Evolutionary conservation across 1,140 invertebrate genomes (phyloP).

Genomic region (Stenopsyche tienmushanensis): DNA sequence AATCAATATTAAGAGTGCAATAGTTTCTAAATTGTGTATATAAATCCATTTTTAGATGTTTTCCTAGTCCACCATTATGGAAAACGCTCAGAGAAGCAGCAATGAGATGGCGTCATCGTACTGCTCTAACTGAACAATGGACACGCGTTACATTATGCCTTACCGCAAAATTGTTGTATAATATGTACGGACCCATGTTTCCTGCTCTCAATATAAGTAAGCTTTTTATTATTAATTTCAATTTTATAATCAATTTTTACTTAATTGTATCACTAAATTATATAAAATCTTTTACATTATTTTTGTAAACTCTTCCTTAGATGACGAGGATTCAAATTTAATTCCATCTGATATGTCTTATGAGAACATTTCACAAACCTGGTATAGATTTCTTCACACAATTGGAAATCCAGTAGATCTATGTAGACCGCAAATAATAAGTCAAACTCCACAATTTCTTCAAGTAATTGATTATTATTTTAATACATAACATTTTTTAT

Average conservation of each 20-base stretch:
- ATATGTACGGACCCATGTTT: constrained; percentile 88
- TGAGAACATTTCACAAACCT: constrained; percentile 89
- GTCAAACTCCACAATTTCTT: constrained; percentile 82
- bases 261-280: constrained; percentile 1
- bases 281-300: not conserved
- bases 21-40: not conserved
- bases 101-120: constrained; percentile 88
- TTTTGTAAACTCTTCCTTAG: constrained; percentile 52
- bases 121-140: constrained; percentile 93
- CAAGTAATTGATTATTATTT: constrained; percentile 48
- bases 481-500: constrained; percentile 1
- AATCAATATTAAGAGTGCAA: not conserved
- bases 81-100: constrained; percentile 93
- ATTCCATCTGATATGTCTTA: constrained; percentile 82
- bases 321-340: constrained; percentile 79
- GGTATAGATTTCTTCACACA: constrained; percentile 91
- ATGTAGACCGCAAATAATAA: constrained; percentile 81
- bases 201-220: constrained; percentile 82
- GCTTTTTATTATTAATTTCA: constrained; percentile 42
- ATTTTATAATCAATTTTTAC: constrained; percentile 7
- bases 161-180: constrained; percentile 77
- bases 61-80: constrained; percentile 92
- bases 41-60: constrained; percentile 66
- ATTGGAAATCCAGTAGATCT: constrained; percentile 93
- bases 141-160: constrained; percentile 88